Conservation (phyloP, 30 jellyfish, hydroid and myxozoan genomes). For the Hydractinia symbiolongicarpus region DNA sequence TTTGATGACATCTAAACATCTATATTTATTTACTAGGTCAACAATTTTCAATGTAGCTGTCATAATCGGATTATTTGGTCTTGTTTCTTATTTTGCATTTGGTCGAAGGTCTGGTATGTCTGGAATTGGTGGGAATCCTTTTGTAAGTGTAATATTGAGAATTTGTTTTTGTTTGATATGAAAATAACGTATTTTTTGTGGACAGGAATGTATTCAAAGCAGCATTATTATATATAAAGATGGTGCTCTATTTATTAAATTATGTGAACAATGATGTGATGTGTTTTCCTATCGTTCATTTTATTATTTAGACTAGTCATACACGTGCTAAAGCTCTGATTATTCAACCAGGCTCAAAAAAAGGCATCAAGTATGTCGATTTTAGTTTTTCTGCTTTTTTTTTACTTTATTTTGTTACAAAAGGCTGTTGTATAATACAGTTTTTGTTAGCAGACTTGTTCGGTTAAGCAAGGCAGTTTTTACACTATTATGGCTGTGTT, state of each 20-base stretch:
- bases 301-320: conserved; percentile 40
- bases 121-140: conserved; percentile 69
- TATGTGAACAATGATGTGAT: too few species aligned
- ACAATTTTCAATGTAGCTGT: conserved; percentile 31
- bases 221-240: too few species aligned
- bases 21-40: conserved; percentile 17
- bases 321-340: conserved; percentile 78
- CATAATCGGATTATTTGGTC: conserved; percentile 46
- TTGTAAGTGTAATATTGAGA: conserved; percentile 37
- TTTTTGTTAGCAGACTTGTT: too few species aligned
- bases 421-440: too few species aligned
- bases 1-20: too few species aligned
- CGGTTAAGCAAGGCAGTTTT: too few species aligned
- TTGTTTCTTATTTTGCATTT: conserved; percentile 41
- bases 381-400: not conserved
- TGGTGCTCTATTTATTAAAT: too few species aligned
- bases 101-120: conserved; percentile 52
- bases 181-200: too few species aligned
- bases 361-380: conserved; percentile 51
- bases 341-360: conserved; percentile 70
- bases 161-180: too few species aligned
- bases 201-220: too few species aligned
- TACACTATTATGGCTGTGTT: too few species aligned
- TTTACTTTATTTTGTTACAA: too few species aligned
- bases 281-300: not conserved